Percentiles rank a stretch among this genome's conserved stretches.
Evolutionary conservation across 1,140 invertebrate genomes (phyloP).

Genomic region (Neotoxoptera formosana): DNA sequence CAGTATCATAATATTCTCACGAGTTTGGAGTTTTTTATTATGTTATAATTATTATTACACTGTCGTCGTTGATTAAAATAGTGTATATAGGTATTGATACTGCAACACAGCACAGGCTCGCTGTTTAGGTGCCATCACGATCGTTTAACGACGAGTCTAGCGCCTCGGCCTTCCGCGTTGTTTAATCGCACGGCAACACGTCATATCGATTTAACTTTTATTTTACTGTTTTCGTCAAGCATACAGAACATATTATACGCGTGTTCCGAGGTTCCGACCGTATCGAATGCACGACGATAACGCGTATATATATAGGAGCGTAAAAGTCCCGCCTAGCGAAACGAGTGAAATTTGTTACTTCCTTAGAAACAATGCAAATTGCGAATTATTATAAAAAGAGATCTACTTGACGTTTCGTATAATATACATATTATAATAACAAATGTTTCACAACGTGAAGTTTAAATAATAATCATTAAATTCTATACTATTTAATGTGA

Average conservation of each 20-base stretch:
- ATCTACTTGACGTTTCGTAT: neutral
- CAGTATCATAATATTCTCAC: too few relatives aligned
- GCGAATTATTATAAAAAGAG: neutral
- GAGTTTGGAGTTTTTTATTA: neutral
- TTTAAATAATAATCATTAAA: constrained; percentile 7
- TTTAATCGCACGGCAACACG: neutral
- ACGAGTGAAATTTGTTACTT: neutral
- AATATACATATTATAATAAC: neutral
- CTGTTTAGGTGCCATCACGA: neutral
- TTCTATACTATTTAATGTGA: neutral
- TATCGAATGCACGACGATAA: neutral
- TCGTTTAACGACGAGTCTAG: neutral
- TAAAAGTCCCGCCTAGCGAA: neutral
- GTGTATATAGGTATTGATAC: neutral
- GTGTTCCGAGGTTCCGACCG: neutral
- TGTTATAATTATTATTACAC: neutral
- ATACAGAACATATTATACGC: neutral
- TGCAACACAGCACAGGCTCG: neutral
- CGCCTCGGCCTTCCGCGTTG: neutral
- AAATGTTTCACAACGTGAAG: neutral
- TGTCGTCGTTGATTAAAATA: neutral
- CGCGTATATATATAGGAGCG: too few relatives aligned
- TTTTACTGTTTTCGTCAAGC: neutral
- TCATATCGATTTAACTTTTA: constrained; percentile 15
- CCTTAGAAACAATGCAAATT: neutral